Evolutionary conservation across 1,140 invertebrate genomes (phyloP).

Genomic region (Mamestra configurata): DNA sequence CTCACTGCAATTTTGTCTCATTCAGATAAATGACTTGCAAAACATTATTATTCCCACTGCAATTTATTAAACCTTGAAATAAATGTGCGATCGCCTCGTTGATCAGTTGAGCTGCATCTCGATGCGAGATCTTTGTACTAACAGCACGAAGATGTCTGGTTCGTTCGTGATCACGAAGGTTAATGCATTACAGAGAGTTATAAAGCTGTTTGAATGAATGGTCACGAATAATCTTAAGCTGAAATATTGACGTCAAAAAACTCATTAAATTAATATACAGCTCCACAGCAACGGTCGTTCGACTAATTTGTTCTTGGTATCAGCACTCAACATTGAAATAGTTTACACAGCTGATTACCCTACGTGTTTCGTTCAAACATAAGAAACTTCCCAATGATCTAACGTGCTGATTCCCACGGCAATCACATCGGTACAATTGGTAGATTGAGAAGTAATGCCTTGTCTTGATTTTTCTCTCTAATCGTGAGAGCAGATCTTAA

Average conservation of each 20-base stretch:
- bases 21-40: not conserved
- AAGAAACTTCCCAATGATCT: not conserved
- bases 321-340: not conserved
- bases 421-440: not conserved
- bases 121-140: not conserved
- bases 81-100: not conserved
- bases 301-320: not conserved
- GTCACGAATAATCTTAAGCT: not conserved
- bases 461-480: constrained; percentile 4
- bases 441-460: not conserved
- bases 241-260: not conserved
- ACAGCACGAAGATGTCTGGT: not conserved
- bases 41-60: not conserved
- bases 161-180: not conserved
- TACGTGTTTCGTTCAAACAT: not conserved
- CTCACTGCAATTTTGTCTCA: not conserved
- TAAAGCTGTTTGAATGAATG: not conserved
- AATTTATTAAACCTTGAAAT: constrained; percentile 5
- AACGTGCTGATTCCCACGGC: not conserved
- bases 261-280: not conserved
- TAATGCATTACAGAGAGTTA: not conserved
- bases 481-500: constrained; percentile 11
- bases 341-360: not conserved
- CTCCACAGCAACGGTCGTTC: no score
- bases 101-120: not conserved